Base-by-base conservation (phyloP, 2,888 invertebrate genomes). In the Idaea aversata region DNA sequence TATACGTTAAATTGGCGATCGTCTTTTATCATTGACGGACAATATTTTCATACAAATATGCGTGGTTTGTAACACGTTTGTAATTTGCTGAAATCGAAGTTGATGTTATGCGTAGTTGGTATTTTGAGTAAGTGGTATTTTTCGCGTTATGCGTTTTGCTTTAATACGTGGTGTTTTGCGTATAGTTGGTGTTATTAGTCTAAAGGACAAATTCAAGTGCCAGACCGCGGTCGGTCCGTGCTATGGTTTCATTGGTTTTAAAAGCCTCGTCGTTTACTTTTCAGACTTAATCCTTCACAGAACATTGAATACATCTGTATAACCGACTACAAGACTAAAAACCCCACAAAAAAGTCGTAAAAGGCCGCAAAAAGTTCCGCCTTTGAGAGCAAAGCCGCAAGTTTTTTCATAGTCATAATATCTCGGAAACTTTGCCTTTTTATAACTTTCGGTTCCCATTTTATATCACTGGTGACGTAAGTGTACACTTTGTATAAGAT, bases 371-470 rank as follows among this genome's bases (percentile, higher is more conserved):
- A 72, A 74, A 74, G 70, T 70, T 72, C 67, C 66, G 68, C 70
- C 67, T 69, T 69, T 59, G 68, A 71, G 38, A 62, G 47, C 70
- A 73, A 71, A 73, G 71, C 72, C 69, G 65, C 66, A 72, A 74
- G 73, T 72, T 72, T 73, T 75, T 73, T 74, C 72, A 72, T 71
- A 71, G 71, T 71, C 72, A 71, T 70, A 66, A 67, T 65, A 68
- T 62, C 65, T 60, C 63, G 70, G 69, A 70, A 73, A 71, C 67
- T 70, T 70, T 60, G 61, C 61, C 59, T 65, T 70, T 70, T 70
- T 67, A 68, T 65, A 69, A 71, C 68, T 69, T 70, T 67, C 62
- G 66, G 34, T 58, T 63, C 61, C 36, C 65, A 68, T 64, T 70
- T 73, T 70, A 73, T 69, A 25, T 59, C 13, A 25, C 59, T 59